phyloP scores from a whole-genome alignment of 2,113 vertebrate genomes.

The Petromus typicus region DNA sequence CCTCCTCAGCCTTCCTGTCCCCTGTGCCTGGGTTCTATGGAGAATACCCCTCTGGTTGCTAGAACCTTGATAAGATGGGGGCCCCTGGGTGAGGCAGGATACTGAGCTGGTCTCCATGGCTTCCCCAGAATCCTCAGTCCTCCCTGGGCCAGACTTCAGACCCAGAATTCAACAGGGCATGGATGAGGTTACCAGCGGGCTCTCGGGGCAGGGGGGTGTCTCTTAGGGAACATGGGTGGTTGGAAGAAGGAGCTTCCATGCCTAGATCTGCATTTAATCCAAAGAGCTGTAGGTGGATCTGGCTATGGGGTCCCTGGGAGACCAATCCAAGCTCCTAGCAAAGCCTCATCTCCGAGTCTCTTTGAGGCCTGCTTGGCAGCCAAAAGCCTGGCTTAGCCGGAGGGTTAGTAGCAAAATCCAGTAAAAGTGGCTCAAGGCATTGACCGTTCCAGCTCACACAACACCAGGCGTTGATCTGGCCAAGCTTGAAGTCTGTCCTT shows the following conservation, averaged over 20 bases:
- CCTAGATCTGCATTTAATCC: not conserved
- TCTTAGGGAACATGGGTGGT: not conserved
- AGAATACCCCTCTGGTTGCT: not conserved
- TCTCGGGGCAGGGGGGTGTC: not conserved
- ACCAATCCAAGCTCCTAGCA: not conserved
- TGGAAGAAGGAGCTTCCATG: not conserved
- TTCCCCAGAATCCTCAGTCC: not conserved
- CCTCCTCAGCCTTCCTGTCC: not conserved
- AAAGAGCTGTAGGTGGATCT: not conserved
- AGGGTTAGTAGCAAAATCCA: not conserved
- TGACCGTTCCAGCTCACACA: not conserved
- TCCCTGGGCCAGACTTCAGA: not conserved
- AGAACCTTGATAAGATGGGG: not conserved
- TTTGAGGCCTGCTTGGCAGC: constrained; percentile 37
- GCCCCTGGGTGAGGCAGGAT: not conserved
- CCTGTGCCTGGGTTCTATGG: not conserved
- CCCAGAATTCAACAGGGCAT: not conserved
- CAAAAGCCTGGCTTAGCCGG: not conserved
- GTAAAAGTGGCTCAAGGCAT: not conserved
- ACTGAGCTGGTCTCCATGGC: not conserved
- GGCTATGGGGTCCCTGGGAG: not conserved
- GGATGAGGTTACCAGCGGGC: not conserved
- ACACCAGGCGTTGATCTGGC: not conserved
- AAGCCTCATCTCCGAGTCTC: constrained; percentile 29
- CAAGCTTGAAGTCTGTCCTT: not conserved